Conservation (phyloP, 1,140 invertebrate species). For the Anoplophora glabripennis region DNA sequence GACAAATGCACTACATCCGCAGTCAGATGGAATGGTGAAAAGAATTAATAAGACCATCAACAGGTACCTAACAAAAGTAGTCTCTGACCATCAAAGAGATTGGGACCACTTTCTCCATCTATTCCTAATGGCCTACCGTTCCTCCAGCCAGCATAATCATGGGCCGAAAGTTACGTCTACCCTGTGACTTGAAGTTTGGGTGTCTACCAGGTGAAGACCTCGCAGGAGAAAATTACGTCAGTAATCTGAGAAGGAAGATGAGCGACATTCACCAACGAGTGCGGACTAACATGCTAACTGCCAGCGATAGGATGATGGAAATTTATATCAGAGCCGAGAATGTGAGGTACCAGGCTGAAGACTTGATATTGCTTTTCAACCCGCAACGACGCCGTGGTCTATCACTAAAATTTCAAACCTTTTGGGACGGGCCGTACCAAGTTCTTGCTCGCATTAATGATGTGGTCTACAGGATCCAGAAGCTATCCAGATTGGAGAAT, state of each 20-base stretch:
- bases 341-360: background rate
- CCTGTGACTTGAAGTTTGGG: conserved; percentile 19
- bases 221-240: conserved; percentile 11
- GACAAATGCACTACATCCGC: conserved; percentile 42
- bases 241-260: conserved; percentile 6
- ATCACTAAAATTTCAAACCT: too few relatives aligned
- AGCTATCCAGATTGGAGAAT: too few relatives aligned
- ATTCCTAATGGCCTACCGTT: conserved; percentile 17
- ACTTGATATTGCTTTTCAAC: background rate
- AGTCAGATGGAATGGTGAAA: conserved; percentile 50
- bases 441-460: too few relatives aligned
- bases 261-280: conserved; percentile 11
- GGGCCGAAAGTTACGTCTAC: conserved; percentile 13
- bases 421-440: too few relatives aligned
- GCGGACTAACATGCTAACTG: conserved; percentile 3
- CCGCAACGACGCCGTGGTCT: background rate
- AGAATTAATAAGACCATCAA: conserved; percentile 25
- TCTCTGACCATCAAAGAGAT: conserved; percentile 6
- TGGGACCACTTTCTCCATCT: conserved; percentile 15
- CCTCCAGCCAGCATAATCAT: conserved; percentile 14
- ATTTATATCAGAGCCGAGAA: conserved; percentile 1
- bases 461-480: too few relatives aligned
- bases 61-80: conserved; percentile 1
- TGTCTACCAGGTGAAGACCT: conserved; percentile 9
- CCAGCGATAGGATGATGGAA: conserved; percentile 19